phyloP scores from a whole-genome alignment of 1,140 invertebrate genomes.

The Diabrotica virgifera region DNA sequence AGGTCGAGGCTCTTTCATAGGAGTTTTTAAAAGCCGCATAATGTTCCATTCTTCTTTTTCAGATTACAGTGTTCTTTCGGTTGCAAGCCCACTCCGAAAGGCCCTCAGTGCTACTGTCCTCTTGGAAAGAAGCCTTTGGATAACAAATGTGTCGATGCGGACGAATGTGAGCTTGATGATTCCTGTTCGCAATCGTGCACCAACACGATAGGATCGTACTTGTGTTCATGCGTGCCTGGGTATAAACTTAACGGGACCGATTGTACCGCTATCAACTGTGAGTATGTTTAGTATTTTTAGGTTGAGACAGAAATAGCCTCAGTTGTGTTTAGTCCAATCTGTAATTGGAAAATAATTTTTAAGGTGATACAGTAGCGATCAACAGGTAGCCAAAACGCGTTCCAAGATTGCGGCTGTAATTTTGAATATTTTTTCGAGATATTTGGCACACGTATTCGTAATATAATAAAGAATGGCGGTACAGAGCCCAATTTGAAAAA shows the following conservation, averaged over 20 bases:
- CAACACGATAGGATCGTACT: conserved; percentile 68
- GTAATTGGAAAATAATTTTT: no score
- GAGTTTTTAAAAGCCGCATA: neutral
- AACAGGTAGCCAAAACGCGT: no score
- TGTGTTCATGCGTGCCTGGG: conserved; percentile 73
- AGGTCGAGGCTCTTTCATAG: no score
- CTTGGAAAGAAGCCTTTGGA: conserved; percentile 66
- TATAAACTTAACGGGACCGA: conserved; percentile 59
- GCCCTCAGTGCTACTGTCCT: conserved; percentile 72
- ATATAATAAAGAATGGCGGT: no score
- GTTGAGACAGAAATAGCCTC: no score
- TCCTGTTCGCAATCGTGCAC: conserved; percentile 77
- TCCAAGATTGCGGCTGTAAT: no score
- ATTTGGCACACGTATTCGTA: no score
- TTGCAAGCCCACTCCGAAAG: conserved; percentile 57
- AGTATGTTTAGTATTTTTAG: conserved; percentile 27
- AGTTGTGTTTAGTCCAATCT: no score
- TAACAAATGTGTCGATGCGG: conserved; percentile 64
- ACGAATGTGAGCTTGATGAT: conserved; percentile 71
- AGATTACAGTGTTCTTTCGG: conserved; percentile 63
- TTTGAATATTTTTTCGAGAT: no score
- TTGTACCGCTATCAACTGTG: conserved; percentile 69
- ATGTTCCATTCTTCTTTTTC: neutral
- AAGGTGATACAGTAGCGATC: no score
- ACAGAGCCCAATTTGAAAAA: no score